These are phyloP conservation scores for Gallinago paraguaiae DNA, from an alignment of 2,113 vertebrate species.

Conservation along the genomic window DNA sequence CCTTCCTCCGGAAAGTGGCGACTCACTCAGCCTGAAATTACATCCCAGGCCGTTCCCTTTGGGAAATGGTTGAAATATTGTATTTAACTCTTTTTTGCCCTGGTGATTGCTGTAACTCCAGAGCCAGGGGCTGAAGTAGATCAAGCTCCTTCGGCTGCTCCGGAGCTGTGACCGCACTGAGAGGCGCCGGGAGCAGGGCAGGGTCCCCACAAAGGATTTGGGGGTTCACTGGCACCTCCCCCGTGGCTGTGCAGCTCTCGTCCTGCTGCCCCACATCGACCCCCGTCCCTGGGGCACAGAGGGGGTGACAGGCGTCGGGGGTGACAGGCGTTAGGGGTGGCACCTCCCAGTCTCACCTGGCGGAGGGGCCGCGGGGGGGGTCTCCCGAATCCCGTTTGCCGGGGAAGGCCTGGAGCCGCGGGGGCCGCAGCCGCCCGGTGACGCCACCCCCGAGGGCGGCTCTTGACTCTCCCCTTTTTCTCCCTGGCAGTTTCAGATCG, in stretches of 20 bases:
- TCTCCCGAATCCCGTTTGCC: accelerated
- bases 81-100: accelerated
- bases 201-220: background rate
- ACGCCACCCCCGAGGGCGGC: accelerated
- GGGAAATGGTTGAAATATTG: background rate
- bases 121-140: accelerated
- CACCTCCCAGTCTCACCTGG: accelerated
- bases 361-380: background rate
- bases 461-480: constrained; percentile 36
- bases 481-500: constrained; percentile 93
- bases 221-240: background rate
- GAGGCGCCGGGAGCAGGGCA: background rate
- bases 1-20: background rate
- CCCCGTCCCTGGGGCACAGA: background rate
- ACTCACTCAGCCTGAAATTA: background rate
- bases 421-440: background rate
- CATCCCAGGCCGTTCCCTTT: background rate
- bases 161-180: accelerated
- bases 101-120: accelerated
- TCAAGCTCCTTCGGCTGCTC: background rate
- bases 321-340: background rate
- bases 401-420: accelerated
- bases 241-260: accelerated
- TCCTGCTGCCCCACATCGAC: background rate
- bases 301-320: background rate